phyloP scores from a whole-genome alignment of 2,888 invertebrate species.

The Hyposoter dolosus region DNA sequence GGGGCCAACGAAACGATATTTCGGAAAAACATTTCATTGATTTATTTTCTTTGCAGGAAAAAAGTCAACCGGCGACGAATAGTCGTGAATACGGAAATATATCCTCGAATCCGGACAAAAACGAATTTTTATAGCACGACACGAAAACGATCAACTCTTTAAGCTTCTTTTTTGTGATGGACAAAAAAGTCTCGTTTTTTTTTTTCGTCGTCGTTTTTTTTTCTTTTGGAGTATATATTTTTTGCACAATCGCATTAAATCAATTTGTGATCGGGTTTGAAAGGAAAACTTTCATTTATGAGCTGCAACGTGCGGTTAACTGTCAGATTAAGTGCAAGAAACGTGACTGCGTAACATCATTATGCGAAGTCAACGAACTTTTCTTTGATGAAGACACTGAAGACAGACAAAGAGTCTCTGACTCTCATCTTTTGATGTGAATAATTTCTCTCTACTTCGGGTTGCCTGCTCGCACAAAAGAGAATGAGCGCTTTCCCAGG shows the following conservation, averaged over 20 bases:
- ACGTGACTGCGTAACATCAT: neutral
- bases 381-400: neutral
- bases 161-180: slow-evolving; percentile 2
- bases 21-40: slow-evolving; percentile 48
- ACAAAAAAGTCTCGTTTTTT: neutral
- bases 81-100: slow-evolving; percentile 2
- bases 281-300: neutral
- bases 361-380: neutral
- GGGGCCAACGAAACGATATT: slow-evolving; percentile 28
- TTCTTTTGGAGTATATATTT: neutral
- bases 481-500: neutral
- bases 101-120: neutral
- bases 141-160: neutral
- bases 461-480: neutral
- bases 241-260: neutral
- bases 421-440: slow-evolving; percentile 7
- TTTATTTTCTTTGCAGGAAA: slow-evolving; percentile 11
- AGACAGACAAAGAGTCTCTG: slow-evolving; percentile 10
- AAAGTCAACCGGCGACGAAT: neutral
- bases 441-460: neutral
- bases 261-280: neutral
- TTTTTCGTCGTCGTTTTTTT: neutral
- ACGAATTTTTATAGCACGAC: neutral
- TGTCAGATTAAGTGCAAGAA: neutral
- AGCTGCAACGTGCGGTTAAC: neutral